phyloP scores from a whole-genome alignment of 2,888 invertebrate species.

The Oscheius sp. region DNA sequence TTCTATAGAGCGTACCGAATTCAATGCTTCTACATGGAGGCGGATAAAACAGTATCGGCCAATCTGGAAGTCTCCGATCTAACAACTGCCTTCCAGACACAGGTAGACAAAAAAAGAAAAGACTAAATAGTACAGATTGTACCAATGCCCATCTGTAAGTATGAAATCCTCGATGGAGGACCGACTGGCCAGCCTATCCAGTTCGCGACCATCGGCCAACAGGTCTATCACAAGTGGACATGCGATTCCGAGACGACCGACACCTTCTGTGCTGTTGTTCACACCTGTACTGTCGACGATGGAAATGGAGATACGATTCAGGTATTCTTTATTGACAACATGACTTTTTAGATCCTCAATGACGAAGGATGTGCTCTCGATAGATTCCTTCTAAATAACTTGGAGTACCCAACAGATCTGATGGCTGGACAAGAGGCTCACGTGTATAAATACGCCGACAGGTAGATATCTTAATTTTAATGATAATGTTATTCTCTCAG shows the following conservation, averaged over 20 bases:
- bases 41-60: slow-evolving; percentile 65
- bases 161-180: slow-evolving; percentile 66
- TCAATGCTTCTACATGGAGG: slow-evolving; percentile 69
- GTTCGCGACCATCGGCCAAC: slow-evolving; percentile 65
- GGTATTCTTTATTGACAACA: slow-evolving; percentile 14
- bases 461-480: not conserved
- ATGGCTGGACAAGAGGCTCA: slow-evolving; percentile 68
- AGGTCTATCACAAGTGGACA: slow-evolving; percentile 66
- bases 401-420: slow-evolving; percentile 67
- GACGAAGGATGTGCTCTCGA: slow-evolving; percentile 68
- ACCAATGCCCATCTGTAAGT: slow-evolving; percentile 67
- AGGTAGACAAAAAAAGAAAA: slow-evolving; percentile 21
- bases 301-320: slow-evolving; percentile 64
- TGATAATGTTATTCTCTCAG: slow-evolving; percentile 17
- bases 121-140: slow-evolving; percentile 39
- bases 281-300: slow-evolving; percentile 66
- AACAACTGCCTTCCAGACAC: slow-evolving; percentile 67
- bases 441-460: slow-evolving; percentile 68
- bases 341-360: slow-evolving; percentile 55
- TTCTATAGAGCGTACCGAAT: slow-evolving; percentile 64
- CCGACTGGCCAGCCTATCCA: slow-evolving; percentile 63
- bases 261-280: slow-evolving; percentile 68
- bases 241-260: slow-evolving; percentile 64
- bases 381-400: slow-evolving; percentile 64
- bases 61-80: slow-evolving; percentile 65